Evolutionary conservation across 2,888 invertebrate genomes (phyloP).

Genomic region (Priocnemis perturbator): DNA sequence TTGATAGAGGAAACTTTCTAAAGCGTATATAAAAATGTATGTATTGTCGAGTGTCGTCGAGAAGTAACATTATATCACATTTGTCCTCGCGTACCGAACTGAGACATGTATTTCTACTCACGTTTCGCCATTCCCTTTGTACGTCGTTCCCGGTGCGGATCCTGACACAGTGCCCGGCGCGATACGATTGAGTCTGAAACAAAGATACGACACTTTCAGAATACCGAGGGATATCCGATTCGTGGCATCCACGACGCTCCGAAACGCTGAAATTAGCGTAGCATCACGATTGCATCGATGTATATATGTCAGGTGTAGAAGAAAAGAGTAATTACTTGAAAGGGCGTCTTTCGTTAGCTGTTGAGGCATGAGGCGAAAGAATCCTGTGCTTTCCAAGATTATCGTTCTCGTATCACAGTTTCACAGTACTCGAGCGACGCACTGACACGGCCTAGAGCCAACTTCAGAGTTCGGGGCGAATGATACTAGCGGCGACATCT

Average conservation of each 20-base stretch:
- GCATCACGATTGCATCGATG: background rate
- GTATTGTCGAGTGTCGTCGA: constrained; percentile 46
- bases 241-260: no score
- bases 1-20: constrained; percentile 48
- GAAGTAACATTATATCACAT: constrained; percentile 55
- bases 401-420: no score
- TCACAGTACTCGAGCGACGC: no score
- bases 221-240: no score
- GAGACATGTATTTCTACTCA: constrained; percentile 53
- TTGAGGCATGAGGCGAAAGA: no score
- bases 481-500: constrained; percentile 60
- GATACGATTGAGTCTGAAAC: constrained; percentile 37
- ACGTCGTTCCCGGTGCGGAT: constrained; percentile 28
- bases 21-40: constrained; percentile 49
- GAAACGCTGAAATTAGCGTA: no score
- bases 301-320: no score
- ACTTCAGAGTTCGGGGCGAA: background rate
- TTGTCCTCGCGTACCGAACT: constrained; percentile 57
- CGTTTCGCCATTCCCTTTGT: constrained; percentile 50
- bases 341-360: no score
- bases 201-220: constrained; percentile 7
- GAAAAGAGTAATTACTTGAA: no score
- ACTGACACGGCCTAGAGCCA: no score
- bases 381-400: no score
- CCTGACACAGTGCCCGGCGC: constrained; percentile 15